A percentile compares a stretch with the other conserved stretches of the same genome.
Evolutionary conservation across 92 coral and sea anemone species (phyloP).

Genomic region (Epizoanthus scotinus): DNA sequence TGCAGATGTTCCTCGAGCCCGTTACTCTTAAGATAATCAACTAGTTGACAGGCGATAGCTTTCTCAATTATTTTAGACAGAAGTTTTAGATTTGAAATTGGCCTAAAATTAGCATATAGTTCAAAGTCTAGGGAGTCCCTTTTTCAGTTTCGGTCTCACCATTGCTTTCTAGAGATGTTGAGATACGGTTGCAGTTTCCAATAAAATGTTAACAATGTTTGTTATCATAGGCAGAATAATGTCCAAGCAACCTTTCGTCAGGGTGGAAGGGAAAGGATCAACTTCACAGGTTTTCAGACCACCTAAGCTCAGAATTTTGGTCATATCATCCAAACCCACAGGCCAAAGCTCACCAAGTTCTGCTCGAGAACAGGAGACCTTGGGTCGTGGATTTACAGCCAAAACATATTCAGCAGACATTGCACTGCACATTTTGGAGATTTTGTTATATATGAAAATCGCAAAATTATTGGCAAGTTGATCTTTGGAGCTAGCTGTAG

Average conservation of each 20-base stretch:
- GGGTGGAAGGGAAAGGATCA: background rate
- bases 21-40: slow-evolving; percentile 19
- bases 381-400: background rate
- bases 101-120: slow-evolving; percentile 46
- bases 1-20: slow-evolving; percentile 26
- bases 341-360: background rate
- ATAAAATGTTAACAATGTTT: slow-evolving; percentile 41
- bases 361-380: background rate
- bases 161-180: slow-evolving; percentile 45
- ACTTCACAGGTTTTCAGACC: slow-evolving; percentile 10
- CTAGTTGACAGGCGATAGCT: background rate
- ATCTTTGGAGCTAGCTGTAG: background rate
- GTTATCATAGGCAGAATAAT: slow-evolving; percentile 14
- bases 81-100: slow-evolving; percentile 52
- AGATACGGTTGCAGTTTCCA: slow-evolving; percentile 50
- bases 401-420: background rate
- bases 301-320: background rate
- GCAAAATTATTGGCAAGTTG: background rate
- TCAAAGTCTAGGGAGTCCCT: slow-evolving; percentile 45
- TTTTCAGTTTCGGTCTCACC: slow-evolving; percentile 55
- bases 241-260: slow-evolving; percentile 15
- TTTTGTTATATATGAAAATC: background rate
- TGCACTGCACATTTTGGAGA: background rate
- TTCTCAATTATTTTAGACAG: slow-evolving; percentile 42
- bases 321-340: background rate